These are phyloP conservation scores for Pachycephala philippinensis DNA, from an alignment of 2,113 vertebrate genomes.

Conservation along the genomic window DNA sequence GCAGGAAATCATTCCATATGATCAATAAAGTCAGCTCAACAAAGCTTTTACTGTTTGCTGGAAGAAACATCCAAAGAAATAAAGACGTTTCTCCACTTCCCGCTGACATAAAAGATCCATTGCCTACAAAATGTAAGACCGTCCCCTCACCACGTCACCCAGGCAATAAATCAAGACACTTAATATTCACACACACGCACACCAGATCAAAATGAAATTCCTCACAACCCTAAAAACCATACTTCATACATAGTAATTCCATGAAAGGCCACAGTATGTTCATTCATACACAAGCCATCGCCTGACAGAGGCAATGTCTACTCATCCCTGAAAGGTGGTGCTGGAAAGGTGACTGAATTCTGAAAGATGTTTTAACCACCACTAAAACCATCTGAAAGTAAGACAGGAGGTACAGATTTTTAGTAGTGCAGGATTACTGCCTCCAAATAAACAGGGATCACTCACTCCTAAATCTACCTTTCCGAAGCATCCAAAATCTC, in stretches of 20 bases:
- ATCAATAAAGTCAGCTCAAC: neutral
- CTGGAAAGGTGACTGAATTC: neutral
- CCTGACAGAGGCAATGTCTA: neutral
- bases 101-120: neutral
- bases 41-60: neutral
- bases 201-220: neutral
- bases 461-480: neutral
- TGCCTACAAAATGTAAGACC: neutral
- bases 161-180: neutral
- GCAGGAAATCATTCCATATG: neutral
- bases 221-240: neutral
- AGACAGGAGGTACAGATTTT: neutral
- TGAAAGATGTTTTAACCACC: neutral
- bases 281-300: neutral
- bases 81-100: neutral
- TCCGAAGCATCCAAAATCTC: neutral
- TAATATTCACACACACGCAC: neutral
- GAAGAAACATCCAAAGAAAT: neutral
- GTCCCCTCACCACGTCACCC: fast-evolving
- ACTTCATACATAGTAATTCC: neutral
- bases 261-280: neutral
- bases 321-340: neutral
- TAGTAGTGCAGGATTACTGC: neutral
- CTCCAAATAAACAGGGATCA: neutral
- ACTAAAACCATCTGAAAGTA: neutral